Evolutionary conservation across 2,888 invertebrate genomes (phyloP), one percentile per base, ranked within the genome.

Genomic region (Leptopilina drosophilae): DNA sequence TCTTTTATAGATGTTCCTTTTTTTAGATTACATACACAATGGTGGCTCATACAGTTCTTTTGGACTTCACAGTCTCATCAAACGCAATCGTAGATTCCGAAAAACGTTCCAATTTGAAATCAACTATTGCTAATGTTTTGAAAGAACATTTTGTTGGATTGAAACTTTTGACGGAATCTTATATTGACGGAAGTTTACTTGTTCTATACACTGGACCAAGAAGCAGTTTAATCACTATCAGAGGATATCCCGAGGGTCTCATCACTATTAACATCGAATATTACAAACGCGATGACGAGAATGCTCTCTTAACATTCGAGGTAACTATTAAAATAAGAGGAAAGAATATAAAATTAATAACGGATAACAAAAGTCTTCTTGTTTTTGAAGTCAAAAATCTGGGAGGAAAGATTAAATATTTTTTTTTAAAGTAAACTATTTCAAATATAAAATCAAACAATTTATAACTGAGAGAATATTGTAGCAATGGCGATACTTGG

Each of bases 191-290:
- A 79, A 95, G 96, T 76, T 94, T 95, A 66, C 92, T 96, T 83
- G 94, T 95, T 87, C 92, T 97, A 20, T 94, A 95, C 82, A 94
- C 95, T 56, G 96, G 96, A 82, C 95, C 95, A 81, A 94, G 94
- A 88, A 95, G 95, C 49, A 94, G 94, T 73, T 93, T 96, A 8
- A 94, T 96, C 46, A 95, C 95, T 49, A 93, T 96, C 66, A 94
- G 97, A 89, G 94, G 96, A 84, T 97, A 95, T 88, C 93, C 94
- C 69, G 95, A 95, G 87, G 97, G 97, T 78, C 93, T 97, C 84
- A 93, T 97, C 79, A 96, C 97, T 59, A 93, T 97, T 85, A 97
- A 96, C 91, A 94, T 97, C 88, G 97, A 97, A 90, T 97, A 96
- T 92, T 97, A 94, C 90, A 95, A 95, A 90, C 95, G 94, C 81